A percentile compares a stretch with the other conserved stretches of the same genome.
Conservation (phyloP, 1,140 invertebrate genomes). For the Bombyx mandarina region DNA sequence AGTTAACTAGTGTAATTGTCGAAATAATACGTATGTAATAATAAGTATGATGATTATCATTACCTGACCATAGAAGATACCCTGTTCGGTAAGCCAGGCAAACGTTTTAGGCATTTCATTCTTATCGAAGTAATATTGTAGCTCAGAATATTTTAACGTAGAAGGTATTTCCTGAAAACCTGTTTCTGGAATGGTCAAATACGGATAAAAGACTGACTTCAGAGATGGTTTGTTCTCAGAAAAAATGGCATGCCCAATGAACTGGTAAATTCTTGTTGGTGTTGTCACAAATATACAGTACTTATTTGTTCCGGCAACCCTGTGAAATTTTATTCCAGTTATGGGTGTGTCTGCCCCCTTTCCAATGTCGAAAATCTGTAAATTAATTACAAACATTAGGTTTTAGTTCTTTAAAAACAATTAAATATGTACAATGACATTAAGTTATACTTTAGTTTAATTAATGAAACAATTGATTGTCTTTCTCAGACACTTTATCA, state of each 20-base stretch:
- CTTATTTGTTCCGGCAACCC: slow-evolving; percentile 77
- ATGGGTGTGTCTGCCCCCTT: slow-evolving; percentile 82
- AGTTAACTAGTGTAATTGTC: neutral
- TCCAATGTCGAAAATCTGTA: slow-evolving; percentile 89
- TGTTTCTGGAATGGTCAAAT: slow-evolving; percentile 81
- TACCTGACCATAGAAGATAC: slow-evolving; percentile 80
- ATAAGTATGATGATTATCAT: too few relatives aligned
- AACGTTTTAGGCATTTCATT: slow-evolving; percentile 81
- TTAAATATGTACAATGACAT: neutral
- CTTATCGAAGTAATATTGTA: slow-evolving; percentile 84
- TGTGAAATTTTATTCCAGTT: slow-evolving; percentile 88
- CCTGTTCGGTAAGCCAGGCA: slow-evolving; percentile 87
- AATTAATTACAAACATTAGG: slow-evolving; percentile 8
- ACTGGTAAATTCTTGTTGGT: slow-evolving; percentile 86
- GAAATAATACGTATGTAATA: neutral
- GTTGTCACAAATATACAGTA: slow-evolving; percentile 90
- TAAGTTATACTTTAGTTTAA: too few relatives aligned
- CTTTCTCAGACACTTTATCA: too few relatives aligned
- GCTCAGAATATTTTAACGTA: slow-evolving; percentile 81
- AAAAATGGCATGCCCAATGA: slow-evolving; percentile 80
- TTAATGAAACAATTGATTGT: too few relatives aligned
- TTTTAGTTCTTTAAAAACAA: neutral
- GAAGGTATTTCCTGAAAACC: slow-evolving; percentile 84
- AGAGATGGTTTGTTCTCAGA: slow-evolving; percentile 85
- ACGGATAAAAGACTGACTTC: slow-evolving; percentile 86